Evolutionary conservation across 2,888 invertebrate species (phyloP), one percentile per base, ranked within the genome.

Genomic region (Stenodema calcarata): DNA sequence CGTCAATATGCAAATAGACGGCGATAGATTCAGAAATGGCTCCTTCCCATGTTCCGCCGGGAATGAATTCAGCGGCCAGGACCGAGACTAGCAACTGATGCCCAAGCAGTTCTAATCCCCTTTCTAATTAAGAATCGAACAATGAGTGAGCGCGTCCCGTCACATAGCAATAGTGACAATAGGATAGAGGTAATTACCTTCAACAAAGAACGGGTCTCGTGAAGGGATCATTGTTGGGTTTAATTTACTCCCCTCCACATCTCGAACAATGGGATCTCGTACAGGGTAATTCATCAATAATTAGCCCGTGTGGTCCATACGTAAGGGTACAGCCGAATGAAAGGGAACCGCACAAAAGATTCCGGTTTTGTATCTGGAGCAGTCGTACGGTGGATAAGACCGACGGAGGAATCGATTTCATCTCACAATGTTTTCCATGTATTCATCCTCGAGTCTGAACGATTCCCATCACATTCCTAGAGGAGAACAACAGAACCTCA

Each of bases 281-380:
- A 41, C 35, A 18, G 73, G 73, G 35, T 41, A 73, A 73, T 73
- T 73, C 73, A 73, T 73, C 73, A 73, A 73, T 73, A 73, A 73
- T 73, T 62, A 62, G 62, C 23, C 62, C 62, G 62, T 62, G 62
- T 62, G 62, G 62, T 62, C 62, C 62, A 27, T 62, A 62, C 62
- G 62, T 54, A 54, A n/a, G 54, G 14, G 18, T 47, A 23, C 62
- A 23, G 62, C 62, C 62, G 62, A 12, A 18, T 62, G 27, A 62
- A 62, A 62, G 62, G 23, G 6, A 9, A 62, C 18, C 0, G 62
- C 23, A 62, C 62, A 62, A 62, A 62, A 62, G 62, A 62, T 62
- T 62, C 62, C 62, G 18, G 62, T 62, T 62, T 23, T 62, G 62
- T 62, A 62, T 62, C 62, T 62, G 7, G 62, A 62, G 62, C 62